Evolutionary conservation across 2,113 vertebrate species (phyloP).

Genomic region (Aphyosemion australe): DNA sequence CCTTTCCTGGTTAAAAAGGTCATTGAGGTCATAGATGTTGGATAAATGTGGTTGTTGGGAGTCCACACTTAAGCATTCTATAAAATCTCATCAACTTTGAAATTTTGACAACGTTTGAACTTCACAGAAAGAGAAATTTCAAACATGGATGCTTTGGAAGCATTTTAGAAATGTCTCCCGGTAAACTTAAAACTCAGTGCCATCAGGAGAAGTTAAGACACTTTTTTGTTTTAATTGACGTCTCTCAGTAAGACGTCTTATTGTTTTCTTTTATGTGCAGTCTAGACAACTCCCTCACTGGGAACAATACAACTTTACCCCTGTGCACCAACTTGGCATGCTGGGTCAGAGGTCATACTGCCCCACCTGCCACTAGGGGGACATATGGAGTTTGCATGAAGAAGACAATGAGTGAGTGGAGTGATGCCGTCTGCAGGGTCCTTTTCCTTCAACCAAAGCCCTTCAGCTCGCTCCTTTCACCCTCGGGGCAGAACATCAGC

Average conservation of each 20-base stretch:
- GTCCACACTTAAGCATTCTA: too few species aligned
- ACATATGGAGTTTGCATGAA: conserved; percentile 67
- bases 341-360: conserved; percentile 63
- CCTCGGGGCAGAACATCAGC: conserved; percentile 67
- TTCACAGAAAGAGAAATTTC: too few species aligned
- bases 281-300: conserved; percentile 64
- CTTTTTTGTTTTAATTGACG: background rate
- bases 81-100: too few species aligned
- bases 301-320: conserved; percentile 60
- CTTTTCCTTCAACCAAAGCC: conserved; percentile 48
- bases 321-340: conserved; percentile 40
- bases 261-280: conserved; percentile 52
- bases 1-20: too few species aligned
- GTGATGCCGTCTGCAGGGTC: conserved; percentile 57
- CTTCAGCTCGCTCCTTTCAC: conserved; percentile 62
- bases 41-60: too few species aligned
- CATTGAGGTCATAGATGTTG: too few species aligned
- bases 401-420: conserved; percentile 68
- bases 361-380: conserved; percentile 76
- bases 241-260: conserved; percentile 11
- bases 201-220: background rate
- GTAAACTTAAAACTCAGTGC: too few species aligned
- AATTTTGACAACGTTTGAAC: too few species aligned
- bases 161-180: too few species aligned
- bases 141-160: too few species aligned